Percentiles rank a stretch among this genome's conserved stretches.
Evolutionary conservation across 2,113 vertebrate species (phyloP).

Genomic region (Mola mola): DNA sequence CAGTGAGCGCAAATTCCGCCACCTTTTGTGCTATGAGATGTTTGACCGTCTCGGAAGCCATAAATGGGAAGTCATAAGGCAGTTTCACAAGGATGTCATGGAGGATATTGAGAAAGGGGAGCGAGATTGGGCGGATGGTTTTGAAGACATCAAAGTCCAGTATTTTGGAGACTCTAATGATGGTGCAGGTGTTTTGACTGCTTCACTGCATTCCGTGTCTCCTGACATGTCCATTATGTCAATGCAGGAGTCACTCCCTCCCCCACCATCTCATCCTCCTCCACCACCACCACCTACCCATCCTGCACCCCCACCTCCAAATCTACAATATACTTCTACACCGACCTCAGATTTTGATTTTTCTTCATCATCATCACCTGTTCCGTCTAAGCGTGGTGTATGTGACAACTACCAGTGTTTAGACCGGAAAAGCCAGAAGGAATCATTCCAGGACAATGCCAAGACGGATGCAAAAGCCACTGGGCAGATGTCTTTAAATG

Average conservation of each 20-base stretch:
- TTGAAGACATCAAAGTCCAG: slow-evolving; percentile 89
- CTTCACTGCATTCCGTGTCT: slow-evolving; percentile 58
- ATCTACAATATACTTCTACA: slow-evolving; percentile 3
- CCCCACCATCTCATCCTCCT: slow-evolving; percentile 64
- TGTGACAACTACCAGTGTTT: slow-evolving; percentile 10
- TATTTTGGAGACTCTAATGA: slow-evolving; percentile 86
- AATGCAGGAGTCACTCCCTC: slow-evolving; percentile 44
- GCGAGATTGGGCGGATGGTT: slow-evolving; percentile 89
- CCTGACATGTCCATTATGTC: slow-evolving; percentile 43
- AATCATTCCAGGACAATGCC: slow-evolving; percentile 3
- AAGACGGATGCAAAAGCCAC: slow-evolving; percentile 14
- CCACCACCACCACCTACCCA: slow-evolving; percentile 52
- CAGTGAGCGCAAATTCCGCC: slow-evolving; percentile 91
- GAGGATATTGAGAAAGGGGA: slow-evolving; percentile 87
- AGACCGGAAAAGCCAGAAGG: slow-evolving; percentile 14
- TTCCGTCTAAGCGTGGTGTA: slow-evolving; percentile 7
- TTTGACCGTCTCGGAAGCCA: slow-evolving; percentile 93
- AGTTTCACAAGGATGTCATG: slow-evolving; percentile 90
- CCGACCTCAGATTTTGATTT: slow-evolving; percentile 10
- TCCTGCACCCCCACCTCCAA: slow-evolving; percentile 30
- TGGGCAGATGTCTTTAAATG: slow-evolving; percentile 20
- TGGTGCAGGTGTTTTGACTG: slow-evolving; percentile 66
- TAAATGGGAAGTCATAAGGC: slow-evolving; percentile 90
- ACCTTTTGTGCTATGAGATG: slow-evolving; percentile 98
- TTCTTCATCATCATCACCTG: slow-evolving; percentile 16